Base-by-base conservation (phyloP, 2,113 vertebrate genomes). In the Himantopus leucocephalus region DNA sequence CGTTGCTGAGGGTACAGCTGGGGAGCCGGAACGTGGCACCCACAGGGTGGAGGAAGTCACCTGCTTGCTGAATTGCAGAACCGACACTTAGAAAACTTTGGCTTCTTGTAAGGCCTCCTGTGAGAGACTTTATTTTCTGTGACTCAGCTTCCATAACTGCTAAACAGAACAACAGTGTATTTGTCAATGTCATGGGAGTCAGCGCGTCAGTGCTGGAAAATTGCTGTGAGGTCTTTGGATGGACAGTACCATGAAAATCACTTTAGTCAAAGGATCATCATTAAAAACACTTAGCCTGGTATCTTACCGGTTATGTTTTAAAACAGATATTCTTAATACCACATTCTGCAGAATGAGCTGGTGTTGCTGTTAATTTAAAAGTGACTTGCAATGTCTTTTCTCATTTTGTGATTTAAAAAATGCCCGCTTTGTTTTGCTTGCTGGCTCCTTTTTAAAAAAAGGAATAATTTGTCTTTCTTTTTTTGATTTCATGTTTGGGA, bases 101-200 rank as follows among this genome's bases (percentile, higher is more conserved):
- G 10, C 52, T 84, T 87, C 85, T 39, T 72, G 64, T 80, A 78
- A 55, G 50, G 60, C 72, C 56, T 92, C 60, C 88, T 81, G 50
- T 56, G 91, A 91, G 88, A 60, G 71, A 74, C 22, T 93, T 84
- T 79, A 32, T 92, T 92, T 95, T 91, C 85, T 75, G 88, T 91
- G 88, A 91, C 85, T 96, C 95, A 87, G 82, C 83, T 92, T 91
- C 88, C 79, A n/a, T 60, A 75, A 41, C 76, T 81, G 88, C 94
- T 91, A 81, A 91, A 88, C 35, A 67, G 88, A 84, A 50, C 63
- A 88, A 29, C 30, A 72, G 80, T 60, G 60, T 91, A 74, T 90
- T 90, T 95, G 85, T 96, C 92, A 94, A 26, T 90, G 92, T 90
- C 92, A 78, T 32, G 83, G 92, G 85, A 96, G 63, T 35, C 64